Conservation (phyloP, 35 echinoderm and acorn worm species). For the Acanthaster planci region DNA sequence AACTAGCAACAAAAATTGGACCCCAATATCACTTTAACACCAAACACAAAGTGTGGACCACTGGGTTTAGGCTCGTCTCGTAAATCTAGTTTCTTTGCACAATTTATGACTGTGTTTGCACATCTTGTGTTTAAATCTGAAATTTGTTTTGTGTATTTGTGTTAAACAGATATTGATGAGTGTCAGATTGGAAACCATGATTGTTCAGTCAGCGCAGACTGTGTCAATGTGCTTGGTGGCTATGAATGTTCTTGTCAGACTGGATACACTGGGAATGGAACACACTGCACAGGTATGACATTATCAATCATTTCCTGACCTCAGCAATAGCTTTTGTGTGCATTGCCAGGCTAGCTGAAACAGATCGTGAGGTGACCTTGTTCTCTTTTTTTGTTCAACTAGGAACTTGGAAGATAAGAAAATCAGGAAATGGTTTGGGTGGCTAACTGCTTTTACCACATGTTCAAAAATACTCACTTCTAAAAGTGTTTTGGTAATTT, state of each 20-base stretch:
- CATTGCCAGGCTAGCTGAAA: no score
- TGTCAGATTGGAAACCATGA: neutral
- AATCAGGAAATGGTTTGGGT: no score
- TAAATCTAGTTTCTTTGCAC: neutral
- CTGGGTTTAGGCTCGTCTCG: neutral
- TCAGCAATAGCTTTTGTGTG: no score
- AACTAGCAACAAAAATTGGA: neutral
- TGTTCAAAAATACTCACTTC: no score
- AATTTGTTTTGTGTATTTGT: no score
- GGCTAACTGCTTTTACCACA: no score
- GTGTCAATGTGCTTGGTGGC: slow-evolving; percentile 54
- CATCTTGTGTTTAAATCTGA: no score
- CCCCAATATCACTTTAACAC: neutral
- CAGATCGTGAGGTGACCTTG: no score
- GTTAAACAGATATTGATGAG: slow-evolving; percentile 36
- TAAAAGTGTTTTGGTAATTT: no score
- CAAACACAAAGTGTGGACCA: neutral
- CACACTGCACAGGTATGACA: slow-evolving; percentile 62
- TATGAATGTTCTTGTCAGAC: slow-evolving; percentile 54
- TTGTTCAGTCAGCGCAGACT: slow-evolving; percentile 52
- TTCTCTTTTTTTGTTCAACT: no score
- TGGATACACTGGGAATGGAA: slow-evolving; percentile 68
- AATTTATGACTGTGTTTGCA: neutral
- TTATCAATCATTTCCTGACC: no score
- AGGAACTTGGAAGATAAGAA: no score